Conservation (phyloP, 2,797 vertebrate genomes). For the Eulemur rubriventer region DNA sequence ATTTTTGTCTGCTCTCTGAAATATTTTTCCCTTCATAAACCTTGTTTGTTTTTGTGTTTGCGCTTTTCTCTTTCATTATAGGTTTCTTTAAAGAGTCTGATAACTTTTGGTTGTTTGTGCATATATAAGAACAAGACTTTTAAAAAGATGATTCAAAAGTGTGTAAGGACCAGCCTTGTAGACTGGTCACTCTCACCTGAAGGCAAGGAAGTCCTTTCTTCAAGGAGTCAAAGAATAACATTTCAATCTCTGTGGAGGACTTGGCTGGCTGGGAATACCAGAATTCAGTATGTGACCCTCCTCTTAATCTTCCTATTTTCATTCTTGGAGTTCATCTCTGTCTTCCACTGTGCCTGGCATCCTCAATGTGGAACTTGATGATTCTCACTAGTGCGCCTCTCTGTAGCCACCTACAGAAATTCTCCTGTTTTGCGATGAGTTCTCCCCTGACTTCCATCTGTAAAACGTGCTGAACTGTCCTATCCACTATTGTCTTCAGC, state of each 20-base stretch:
- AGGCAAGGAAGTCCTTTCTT: background rate
- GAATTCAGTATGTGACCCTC: background rate
- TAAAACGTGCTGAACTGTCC: background rate
- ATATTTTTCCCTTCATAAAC: background rate
- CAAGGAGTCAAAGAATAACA: background rate
- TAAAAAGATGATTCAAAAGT: background rate
- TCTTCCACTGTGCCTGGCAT: background rate
- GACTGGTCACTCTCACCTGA: background rate
- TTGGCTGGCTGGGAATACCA: background rate
- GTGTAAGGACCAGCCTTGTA: background rate
- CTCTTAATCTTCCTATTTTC: background rate
- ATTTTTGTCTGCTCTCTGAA: background rate
- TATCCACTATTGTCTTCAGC: background rate
- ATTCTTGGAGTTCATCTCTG: background rate
- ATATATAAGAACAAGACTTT: background rate
- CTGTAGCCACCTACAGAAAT: accelerated
- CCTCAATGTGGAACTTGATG: background rate
- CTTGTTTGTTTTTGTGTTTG: background rate
- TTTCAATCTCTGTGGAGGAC: background rate
- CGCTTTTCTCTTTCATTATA: background rate
- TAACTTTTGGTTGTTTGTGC: background rate
- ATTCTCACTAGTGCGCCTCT: background rate
- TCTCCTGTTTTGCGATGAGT: too few species aligned
- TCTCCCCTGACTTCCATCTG: background rate
- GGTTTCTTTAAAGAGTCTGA: background rate